Base-by-base conservation (phyloP, 2,113 vertebrate genomes). In the Ictidomys tridecemlineatus region DNA sequence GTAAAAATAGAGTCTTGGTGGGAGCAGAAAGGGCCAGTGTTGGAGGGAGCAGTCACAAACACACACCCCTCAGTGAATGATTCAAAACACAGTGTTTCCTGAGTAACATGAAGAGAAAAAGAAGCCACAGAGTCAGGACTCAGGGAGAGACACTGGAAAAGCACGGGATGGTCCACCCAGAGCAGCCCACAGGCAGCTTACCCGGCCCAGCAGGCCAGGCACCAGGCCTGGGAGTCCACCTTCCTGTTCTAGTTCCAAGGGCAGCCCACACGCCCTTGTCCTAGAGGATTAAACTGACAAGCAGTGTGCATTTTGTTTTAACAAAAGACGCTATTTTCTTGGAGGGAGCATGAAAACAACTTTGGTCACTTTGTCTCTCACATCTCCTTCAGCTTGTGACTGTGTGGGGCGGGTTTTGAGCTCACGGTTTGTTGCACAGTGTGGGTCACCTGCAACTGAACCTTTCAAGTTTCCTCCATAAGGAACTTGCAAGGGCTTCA, bases 251-350 rank as follows among this genome's bases (percentile, higher is more conserved):
- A 42, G 88, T 58, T 48, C 82, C 24, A 4, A 13, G 37, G 80
- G 56, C 85, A 37, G 22, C 2, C 28, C 2, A 61, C 51, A 32
- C 34, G 10, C 82, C 65, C 65, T 72, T 42, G 39, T 56, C 74
- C n/a, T 22, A 69, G 39, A 17, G 14, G 45, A 85, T 67, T 32
- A 73, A 94, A 48, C 37, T 34, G 65, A 42, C 6, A 9, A 8
- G 32, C 28, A 45, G 63, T 7, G 6, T 37, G 17, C 1, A 20
- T 58, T 22, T 20, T 58, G 42, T 51, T 63, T 63, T 30, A 90
- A 94, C 17, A 63, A 14, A 93, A 86, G 51, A 87, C 28, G 67
- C 63, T 51, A 1, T 88, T 93, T 97, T 69, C 73, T 73, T 74
- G 32, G 85, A 67, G 7, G 28, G 53, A 91, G 42, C 9, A 3